Conservation (phyloP, 2,113 vertebrate genomes). For the Peromyscus leucopus region DNA sequence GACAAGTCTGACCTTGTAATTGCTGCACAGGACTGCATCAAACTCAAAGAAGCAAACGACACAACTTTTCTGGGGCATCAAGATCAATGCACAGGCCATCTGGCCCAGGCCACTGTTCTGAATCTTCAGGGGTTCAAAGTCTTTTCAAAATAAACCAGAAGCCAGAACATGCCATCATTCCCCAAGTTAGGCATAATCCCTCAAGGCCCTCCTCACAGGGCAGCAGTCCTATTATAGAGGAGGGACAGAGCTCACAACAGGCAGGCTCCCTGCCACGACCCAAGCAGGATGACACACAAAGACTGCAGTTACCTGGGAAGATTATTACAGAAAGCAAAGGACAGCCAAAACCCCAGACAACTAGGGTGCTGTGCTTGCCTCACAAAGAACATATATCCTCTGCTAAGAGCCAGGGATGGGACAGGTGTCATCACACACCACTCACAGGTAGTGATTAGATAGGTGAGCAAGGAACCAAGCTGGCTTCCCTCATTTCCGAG, state of each 20-base stretch:
- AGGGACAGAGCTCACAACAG: background rate
- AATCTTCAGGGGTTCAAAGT: background rate
- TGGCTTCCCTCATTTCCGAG: background rate
- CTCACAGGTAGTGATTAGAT: background rate
- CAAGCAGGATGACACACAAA: background rate
- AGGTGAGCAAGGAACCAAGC: background rate
- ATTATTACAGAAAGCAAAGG: background rate
- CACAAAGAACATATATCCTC: background rate
- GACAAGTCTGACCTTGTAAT: background rate
- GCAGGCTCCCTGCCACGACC: background rate
- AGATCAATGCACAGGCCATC: background rate
- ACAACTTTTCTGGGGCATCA: background rate
- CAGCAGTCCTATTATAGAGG: background rate
- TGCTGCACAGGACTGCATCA: background rate
- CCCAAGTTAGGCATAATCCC: too few relatives aligned
- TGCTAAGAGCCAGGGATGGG: background rate
- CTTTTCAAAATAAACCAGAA: background rate
- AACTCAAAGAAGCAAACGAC: background rate
- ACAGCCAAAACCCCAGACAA: background rate
- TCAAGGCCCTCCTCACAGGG: background rate
- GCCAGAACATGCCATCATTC: too few relatives aligned
- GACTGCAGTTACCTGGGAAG: slow-evolving; percentile 16
- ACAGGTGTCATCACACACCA: too few relatives aligned
- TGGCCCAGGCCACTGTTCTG: background rate
- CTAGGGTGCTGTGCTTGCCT: background rate